A percentile compares a stretch with the other conserved stretches of the same genome.
Evolutionary conservation across 1,140 invertebrate species (phyloP).

Genomic region (Drosophila neocordata): DNA sequence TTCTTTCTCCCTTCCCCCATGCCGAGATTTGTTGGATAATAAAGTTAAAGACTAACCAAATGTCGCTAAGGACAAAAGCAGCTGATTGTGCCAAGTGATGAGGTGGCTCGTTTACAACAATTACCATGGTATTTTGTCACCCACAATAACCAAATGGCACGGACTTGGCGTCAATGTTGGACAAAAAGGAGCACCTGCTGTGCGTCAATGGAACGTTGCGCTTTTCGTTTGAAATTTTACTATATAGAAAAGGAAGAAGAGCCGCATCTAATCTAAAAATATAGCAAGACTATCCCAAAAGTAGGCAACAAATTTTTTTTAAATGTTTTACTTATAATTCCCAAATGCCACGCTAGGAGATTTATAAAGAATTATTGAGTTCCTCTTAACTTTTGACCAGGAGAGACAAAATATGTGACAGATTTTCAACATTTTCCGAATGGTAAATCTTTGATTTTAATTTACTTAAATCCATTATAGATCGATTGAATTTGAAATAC

Average conservation of each 20-base stretch:
- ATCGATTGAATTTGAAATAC: no score
- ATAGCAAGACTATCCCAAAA: no score
- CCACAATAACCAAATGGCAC: slow-evolving; percentile 20
- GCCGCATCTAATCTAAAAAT: no score
- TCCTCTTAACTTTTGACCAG: no score
- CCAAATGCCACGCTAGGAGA: no score
- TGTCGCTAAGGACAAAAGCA: slow-evolving; percentile 47
- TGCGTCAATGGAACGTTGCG: slow-evolving; percentile 34
- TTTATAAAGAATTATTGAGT: no score
- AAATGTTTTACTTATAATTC: no score
- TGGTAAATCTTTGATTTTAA: no score
- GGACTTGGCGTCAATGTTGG: not conserved
- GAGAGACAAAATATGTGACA: no score
- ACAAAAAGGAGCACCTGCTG: slow-evolving; percentile 54
- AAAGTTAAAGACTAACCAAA: slow-evolving; percentile 43
- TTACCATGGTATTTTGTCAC: slow-evolving; percentile 72
- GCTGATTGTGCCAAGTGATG: slow-evolving; percentile 52
- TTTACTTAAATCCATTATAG: no score
- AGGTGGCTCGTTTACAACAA: slow-evolving; percentile 59
- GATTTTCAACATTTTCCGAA: not conserved
- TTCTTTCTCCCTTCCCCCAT: no score
- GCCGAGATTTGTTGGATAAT: slow-evolving; percentile 39
- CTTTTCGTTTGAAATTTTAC: slow-evolving; percentile 35
- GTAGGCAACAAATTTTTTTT: not conserved
- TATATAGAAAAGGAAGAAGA: no score